phyloP scores from a whole-genome alignment of 1,140 invertebrate genomes.

The Cydia fagiglandana region DNA sequence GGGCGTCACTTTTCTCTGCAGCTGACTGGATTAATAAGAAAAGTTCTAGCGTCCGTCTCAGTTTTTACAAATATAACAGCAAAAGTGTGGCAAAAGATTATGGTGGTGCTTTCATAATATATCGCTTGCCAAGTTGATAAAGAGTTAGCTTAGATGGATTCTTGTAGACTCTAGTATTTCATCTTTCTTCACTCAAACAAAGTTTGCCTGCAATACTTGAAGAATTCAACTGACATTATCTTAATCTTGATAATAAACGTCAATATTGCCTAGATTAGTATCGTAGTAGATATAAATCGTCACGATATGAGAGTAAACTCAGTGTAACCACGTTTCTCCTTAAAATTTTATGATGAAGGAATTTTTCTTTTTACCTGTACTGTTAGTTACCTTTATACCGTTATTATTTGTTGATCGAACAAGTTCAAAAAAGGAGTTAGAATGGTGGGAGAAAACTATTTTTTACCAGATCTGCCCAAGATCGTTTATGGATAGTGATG shows the following conservation, averaged over 20 bases:
- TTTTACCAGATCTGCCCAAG: conserved; percentile 90
- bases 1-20: too few relatives aligned
- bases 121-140: too few relatives aligned
- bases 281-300: background rate
- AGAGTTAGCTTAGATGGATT: too few relatives aligned
- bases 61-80: too few relatives aligned
- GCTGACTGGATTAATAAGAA: too few relatives aligned
- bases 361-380: conserved; percentile 38
- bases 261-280: background rate
- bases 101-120: too few relatives aligned
- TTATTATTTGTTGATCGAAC: conserved; percentile 40
- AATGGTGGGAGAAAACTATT: conserved; percentile 87
- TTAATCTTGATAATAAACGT: conserved; percentile 12
- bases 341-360: conserved; percentile 32
- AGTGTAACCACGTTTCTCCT: background rate
- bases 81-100: too few relatives aligned
- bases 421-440: conserved; percentile 49
- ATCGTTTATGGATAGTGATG: conserved; percentile 87
- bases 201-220: background rate
- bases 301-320: background rate
- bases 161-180: too few relatives aligned
- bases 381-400: conserved; percentile 25
- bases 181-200: background rate
- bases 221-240: background rate
- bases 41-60: too few relatives aligned